A percentile compares a stretch with the other conserved stretches of the same genome.
phyloP scores from a whole-genome alignment of 2,113 vertebrate species.

The Indicator maculatus region DNA sequence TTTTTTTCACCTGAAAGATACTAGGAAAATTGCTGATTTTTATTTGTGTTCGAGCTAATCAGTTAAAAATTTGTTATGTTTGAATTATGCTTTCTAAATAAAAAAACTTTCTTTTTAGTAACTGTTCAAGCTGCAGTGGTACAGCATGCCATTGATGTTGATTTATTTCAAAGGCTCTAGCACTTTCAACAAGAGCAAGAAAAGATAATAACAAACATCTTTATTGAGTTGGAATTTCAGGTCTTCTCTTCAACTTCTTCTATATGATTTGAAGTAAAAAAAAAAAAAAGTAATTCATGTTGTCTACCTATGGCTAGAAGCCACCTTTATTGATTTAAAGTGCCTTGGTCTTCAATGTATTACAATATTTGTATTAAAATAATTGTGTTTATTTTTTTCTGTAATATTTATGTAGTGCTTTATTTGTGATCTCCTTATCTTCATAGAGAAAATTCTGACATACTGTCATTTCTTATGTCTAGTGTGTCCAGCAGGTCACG shows the following conservation, averaged over 20 bases:
- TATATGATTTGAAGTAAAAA: background rate
- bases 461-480: background rate
- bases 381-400: background rate
- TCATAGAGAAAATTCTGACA: background rate
- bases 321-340: background rate
- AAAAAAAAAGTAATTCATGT: background rate
- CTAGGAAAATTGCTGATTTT: background rate
- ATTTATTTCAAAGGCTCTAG: background rate
- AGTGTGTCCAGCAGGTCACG: too few relatives aligned
- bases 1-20: background rate
- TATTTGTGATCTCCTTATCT: background rate
- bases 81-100: background rate
- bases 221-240: background rate
- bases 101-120: background rate
- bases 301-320: fast-evolving
- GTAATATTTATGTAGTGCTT: fast-evolving
- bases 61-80: background rate
- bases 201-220: background rate
- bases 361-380: background rate
- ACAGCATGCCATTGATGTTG: background rate
- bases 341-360: background rate
- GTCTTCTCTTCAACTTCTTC: background rate
- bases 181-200: background rate
- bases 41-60: background rate
- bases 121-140: background rate